These are phyloP conservation scores for Pseudomugil gertrudae DNA, from an alignment of 2,797 vertebrate genomes.

Conservation along the genomic window DNA sequence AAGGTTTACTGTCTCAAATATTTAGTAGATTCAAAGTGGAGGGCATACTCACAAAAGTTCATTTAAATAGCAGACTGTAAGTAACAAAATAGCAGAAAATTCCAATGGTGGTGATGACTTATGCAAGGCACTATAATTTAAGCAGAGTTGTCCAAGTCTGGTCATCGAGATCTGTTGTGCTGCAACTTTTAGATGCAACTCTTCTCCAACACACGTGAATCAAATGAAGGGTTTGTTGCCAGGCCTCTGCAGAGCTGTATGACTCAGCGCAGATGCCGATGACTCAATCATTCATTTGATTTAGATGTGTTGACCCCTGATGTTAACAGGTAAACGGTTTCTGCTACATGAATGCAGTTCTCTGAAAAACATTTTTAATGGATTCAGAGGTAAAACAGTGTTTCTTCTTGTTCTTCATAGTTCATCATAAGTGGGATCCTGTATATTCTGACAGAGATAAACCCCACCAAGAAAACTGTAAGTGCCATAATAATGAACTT, in stretches of 20 bases:
- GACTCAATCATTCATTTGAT: too few relatives aligned
- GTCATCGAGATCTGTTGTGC: too few relatives aligned
- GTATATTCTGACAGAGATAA: slow-evolving; percentile 73
- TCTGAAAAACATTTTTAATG: too few relatives aligned
- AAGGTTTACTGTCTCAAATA: too few relatives aligned
- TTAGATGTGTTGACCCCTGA: too few relatives aligned
- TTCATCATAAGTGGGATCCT: slow-evolving; percentile 71
- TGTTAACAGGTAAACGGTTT: not conserved
- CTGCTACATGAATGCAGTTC: not conserved
- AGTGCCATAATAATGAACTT: slow-evolving; percentile 19
- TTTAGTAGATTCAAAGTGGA: too few relatives aligned
- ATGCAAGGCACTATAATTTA: not conserved
- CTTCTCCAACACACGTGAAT: too few relatives aligned
- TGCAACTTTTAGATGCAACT: too few relatives aligned
- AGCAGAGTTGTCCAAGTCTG: too few relatives aligned
- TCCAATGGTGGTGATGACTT: not conserved
- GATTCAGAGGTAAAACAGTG: not conserved
- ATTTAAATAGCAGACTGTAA: not conserved
- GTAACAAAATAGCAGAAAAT: not conserved
- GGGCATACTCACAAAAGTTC: not conserved
- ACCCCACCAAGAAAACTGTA: slow-evolving; percentile 78
- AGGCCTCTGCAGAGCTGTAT: too few relatives aligned
- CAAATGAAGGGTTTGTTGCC: too few relatives aligned
- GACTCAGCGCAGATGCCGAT: too few relatives aligned
- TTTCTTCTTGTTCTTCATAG: slow-evolving; percentile 47